phyloP scores from a whole-genome alignment of 1,140 invertebrate species.

The Nasonia giraulti region DNA sequence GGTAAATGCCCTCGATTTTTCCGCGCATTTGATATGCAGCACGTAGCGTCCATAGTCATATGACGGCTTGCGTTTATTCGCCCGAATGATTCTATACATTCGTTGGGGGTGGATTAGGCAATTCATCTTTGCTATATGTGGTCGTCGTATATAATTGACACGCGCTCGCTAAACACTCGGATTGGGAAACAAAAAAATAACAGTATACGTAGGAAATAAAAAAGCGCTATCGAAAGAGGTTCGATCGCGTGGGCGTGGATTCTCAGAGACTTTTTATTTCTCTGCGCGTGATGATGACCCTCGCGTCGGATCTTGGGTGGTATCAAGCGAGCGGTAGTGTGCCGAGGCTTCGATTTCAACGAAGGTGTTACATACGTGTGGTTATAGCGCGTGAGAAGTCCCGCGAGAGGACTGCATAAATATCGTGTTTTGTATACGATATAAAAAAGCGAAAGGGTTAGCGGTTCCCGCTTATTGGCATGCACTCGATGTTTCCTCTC shows the following conservation, averaged over 20 bases:
- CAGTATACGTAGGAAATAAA: too few relatives aligned
- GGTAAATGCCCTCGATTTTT: too few relatives aligned
- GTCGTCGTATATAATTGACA: too few relatives aligned
- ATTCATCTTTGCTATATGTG: too few relatives aligned
- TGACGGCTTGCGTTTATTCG: too few relatives aligned
- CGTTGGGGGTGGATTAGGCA: too few relatives aligned
- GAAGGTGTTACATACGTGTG: constrained; percentile 66
- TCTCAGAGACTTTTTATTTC: neutral
- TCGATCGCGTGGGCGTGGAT: neutral
- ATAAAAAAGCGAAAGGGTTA: constrained; percentile 53
- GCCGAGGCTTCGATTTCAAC: constrained; percentile 62
- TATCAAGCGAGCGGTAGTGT: constrained; percentile 53
- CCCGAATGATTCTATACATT: too few relatives aligned
- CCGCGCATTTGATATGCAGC: too few relatives aligned
- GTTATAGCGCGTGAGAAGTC: constrained; percentile 56
- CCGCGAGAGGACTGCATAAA: neutral
- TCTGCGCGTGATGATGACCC: neutral
- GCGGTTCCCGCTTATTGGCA: constrained; percentile 64
- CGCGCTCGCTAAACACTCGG: too few relatives aligned
- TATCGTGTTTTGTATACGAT: constrained; percentile 1
- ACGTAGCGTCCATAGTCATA: too few relatives aligned
- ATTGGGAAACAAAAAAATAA: too few relatives aligned
- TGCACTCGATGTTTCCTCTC: constrained; percentile 52
- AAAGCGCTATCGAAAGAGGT: neutral
- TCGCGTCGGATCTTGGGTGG: constrained; percentile 55